phyloP scores from a whole-genome alignment of 2,888 invertebrate genomes.

The Tortrix viridana region DNA sequence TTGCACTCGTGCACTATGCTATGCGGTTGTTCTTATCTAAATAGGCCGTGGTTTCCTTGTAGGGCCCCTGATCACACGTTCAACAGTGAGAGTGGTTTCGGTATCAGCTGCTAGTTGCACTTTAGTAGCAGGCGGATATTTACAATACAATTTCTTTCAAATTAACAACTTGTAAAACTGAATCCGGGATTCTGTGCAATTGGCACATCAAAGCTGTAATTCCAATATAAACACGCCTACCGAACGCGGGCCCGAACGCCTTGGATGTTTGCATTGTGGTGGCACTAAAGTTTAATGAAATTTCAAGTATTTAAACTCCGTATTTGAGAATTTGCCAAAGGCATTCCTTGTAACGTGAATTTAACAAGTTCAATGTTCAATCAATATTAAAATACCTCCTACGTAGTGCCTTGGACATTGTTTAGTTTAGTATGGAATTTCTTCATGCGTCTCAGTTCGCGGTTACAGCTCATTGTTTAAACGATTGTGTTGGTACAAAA shows the following conservation, averaged over 20 bases:
- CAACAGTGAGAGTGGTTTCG: conserved; percentile 33
- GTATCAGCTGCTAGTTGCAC: conserved; percentile 17
- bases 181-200: conserved; percentile 20
- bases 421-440: conserved; percentile 6
- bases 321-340: conserved; percentile 47
- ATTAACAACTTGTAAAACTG: background rate
- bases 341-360: conserved; percentile 43
- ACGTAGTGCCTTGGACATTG: conserved; percentile 23
- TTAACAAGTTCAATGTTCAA: conserved; percentile 30
- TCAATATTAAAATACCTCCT: conserved; percentile 28
- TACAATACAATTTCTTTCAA: conserved; percentile 1
- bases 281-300: conserved; percentile 56
- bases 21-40: conserved; percentile 70
- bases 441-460: conserved; percentile 4
- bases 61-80: conserved; percentile 61
- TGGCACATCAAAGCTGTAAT: conserved; percentile 35
- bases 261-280: conserved; percentile 50
- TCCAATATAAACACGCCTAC: conserved; percentile 47
- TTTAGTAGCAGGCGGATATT: background rate
- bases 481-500: conserved; percentile 1
- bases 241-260: conserved; percentile 48
- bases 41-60: conserved; percentile 76
- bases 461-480: conserved; percentile 19
- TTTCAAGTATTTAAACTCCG: conserved; percentile 50
- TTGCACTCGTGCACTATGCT: conserved; percentile 54